These are phyloP conservation scores for Cisticola juncidis DNA, from an alignment of 2,113 vertebrate genomes.

Conservation along the genomic window DNA sequence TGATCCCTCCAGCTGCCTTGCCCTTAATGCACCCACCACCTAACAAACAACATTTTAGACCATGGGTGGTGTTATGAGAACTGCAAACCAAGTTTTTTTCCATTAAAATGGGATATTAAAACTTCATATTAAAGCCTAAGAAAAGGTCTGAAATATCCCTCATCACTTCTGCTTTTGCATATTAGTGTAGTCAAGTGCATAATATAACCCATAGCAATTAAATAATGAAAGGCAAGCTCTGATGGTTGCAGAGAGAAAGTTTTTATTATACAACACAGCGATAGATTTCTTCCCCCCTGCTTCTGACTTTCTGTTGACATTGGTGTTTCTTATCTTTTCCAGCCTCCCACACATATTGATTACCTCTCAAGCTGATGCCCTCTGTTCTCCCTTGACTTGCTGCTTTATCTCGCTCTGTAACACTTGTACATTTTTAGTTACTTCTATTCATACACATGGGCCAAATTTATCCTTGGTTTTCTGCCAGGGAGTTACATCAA, in stretches of 20 bases:
- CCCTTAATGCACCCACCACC: accelerated
- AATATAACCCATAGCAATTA: neutral
- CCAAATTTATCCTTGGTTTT: constrained; percentile 36
- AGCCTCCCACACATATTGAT: constrained; percentile 55
- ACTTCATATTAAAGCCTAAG: neutral
- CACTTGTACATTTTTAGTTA: constrained; percentile 47
- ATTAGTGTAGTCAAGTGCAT: neutral
- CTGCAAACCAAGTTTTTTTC: neutral
- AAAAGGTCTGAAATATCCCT: neutral
- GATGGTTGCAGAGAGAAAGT: neutral
- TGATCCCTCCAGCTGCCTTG: neutral
- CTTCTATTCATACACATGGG: constrained; percentile 6
- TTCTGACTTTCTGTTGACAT: constrained; percentile 60
- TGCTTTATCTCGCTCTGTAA: constrained; percentile 18
- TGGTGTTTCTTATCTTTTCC: constrained; percentile 53
- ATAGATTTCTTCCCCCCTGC: neutral
- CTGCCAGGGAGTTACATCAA: neutral
- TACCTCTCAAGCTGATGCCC: constrained; percentile 36
- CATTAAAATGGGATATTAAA: neutral
- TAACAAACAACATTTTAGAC: neutral
- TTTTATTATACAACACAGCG: neutral
- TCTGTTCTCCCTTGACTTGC: constrained; percentile 28
- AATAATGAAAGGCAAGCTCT: neutral
- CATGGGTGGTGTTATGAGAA: neutral
- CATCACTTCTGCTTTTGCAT: accelerated